phyloP scores from a whole-genome alignment of 2,113 vertebrate genomes.

The Chaetura pelagica region DNA sequence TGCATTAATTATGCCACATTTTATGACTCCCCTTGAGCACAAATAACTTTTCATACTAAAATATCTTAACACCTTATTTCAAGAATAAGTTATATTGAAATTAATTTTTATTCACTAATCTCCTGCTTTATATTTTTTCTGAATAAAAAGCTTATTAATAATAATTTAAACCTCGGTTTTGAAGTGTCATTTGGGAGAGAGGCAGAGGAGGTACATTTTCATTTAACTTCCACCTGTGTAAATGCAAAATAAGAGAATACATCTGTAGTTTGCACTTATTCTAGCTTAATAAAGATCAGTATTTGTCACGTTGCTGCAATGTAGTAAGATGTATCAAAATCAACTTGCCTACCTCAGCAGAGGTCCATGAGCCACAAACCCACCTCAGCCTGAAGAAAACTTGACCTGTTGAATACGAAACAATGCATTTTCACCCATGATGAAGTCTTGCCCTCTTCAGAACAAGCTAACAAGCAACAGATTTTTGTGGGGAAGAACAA shows the following conservation, averaged over 20 bases:
- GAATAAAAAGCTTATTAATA: neutral
- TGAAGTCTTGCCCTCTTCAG: neutral
- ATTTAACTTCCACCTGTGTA: neutral
- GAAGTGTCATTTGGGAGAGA: neutral
- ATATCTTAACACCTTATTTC: neutral
- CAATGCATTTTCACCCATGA: neutral
- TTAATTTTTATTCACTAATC: neutral
- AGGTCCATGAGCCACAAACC: neutral
- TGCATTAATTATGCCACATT: neutral
- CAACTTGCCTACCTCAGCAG: slow-evolving; percentile 13
- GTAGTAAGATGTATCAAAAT: neutral
- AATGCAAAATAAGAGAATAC: neutral
- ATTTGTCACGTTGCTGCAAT: neutral
- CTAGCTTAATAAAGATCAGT: neutral
- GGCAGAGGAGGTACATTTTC: neutral
- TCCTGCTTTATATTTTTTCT: neutral
- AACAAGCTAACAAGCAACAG: neutral
- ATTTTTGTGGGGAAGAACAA: neutral
- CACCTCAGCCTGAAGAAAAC: neutral
- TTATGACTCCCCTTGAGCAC: neutral
- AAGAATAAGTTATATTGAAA: neutral
- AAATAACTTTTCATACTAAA: neutral
- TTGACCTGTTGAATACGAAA: slow-evolving; percentile 30
- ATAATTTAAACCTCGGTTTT: neutral
- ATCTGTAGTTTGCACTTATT: neutral